Conservation (phyloP, 2,113 vertebrate species). For the Anguilla japonica region DNA sequence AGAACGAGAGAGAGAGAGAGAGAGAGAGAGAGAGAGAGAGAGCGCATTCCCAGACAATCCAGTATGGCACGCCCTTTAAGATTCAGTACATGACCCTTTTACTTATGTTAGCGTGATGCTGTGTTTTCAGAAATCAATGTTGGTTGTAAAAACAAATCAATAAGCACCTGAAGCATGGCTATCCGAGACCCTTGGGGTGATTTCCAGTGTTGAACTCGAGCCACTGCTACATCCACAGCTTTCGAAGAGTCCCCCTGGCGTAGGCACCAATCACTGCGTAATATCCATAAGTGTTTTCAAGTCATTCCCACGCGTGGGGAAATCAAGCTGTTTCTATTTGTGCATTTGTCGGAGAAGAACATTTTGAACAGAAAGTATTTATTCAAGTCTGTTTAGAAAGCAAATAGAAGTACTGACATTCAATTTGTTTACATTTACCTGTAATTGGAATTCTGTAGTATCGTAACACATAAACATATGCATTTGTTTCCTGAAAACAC, state of each 20-base stretch:
- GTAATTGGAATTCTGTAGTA: neutral
- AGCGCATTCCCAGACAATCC: constrained; percentile 40
- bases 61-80: constrained; percentile 28
- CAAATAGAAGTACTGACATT: neutral
- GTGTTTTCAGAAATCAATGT: neutral
- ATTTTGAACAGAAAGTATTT: neutral
- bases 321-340: neutral
- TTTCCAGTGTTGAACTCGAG: neutral
- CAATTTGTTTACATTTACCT: neutral
- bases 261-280: constrained; percentile 21
- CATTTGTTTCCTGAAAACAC: no score
- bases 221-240: neutral
- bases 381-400: neutral
- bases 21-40: constrained; percentile 37
- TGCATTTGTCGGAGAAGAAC: constrained; percentile 1
- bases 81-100: neutral
- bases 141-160: neutral
- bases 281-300: constrained; percentile 20
- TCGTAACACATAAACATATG: no score
- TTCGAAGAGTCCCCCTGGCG: neutral
- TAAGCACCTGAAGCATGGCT: neutral
- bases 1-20: constrained; percentile 42
- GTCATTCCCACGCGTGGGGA: constrained; percentile 2
- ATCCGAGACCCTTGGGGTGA: neutral
- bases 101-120: neutral